Conservation (phyloP, 2,888 invertebrate species). For the Pachymerium ferrugineum region DNA sequence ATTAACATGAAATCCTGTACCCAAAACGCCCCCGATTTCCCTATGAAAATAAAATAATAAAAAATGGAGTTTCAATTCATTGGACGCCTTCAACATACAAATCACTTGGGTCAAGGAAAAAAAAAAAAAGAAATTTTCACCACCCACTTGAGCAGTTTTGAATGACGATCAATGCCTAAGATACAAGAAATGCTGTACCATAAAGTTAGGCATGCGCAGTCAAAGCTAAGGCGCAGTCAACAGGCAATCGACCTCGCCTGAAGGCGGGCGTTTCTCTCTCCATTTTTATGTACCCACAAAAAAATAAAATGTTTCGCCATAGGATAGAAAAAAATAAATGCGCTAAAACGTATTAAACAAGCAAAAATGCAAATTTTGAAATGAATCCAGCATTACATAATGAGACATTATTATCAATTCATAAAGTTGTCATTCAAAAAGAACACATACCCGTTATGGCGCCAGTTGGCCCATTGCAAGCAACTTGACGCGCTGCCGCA, state of each 20-base stretch:
- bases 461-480: neutral
- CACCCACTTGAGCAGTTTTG: neutral
- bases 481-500: neutral
- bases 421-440: neutral
- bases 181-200: neutral
- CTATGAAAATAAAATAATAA: too few species aligned
- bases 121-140: neutral
- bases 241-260: slow-evolving; percentile 16
- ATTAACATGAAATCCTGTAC: too few species aligned
- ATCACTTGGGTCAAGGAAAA: neutral
- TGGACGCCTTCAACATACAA: too few species aligned
- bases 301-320: neutral
- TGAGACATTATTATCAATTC: neutral
- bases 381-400: too few species aligned
- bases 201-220: neutral
- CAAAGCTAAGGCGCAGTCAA: slow-evolving; percentile 4
- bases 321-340: too few species aligned
- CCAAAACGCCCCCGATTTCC: too few species aligned
- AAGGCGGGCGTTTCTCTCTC: neutral
- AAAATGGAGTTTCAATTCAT: too few species aligned
- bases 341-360: too few species aligned
- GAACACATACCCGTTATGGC: neutral
- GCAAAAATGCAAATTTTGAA: too few species aligned
- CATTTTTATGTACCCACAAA: neutral
- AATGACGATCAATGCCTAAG: neutral